A percentile compares a stretch with the other conserved stretches of the same genome.
phyloP scores from a whole-genome alignment of 2,888 invertebrate genomes.

The Chouioia cunea region DNA sequence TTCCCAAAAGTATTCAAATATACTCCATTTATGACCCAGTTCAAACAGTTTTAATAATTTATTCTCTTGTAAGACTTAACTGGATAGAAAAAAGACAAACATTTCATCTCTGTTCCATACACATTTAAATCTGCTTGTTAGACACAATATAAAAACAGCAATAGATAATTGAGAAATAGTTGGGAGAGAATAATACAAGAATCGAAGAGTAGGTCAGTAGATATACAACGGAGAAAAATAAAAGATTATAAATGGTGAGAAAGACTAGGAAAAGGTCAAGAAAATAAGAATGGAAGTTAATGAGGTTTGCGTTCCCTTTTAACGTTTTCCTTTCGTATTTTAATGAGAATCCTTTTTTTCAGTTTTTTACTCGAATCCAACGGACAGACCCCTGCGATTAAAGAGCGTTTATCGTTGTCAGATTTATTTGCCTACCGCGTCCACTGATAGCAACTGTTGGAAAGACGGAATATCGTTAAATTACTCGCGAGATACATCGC shows the following conservation, averaged over 20 bases:
- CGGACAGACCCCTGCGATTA: slow-evolving; percentile 34
- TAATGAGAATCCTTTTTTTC: slow-evolving; percentile 23
- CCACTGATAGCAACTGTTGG: not conserved
- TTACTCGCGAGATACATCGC: not conserved
- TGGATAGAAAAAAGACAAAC: not conserved
- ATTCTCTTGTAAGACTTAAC: not conserved
- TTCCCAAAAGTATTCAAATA: too few species aligned
- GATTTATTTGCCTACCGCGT: slow-evolving; percentile 16
- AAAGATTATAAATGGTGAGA: slow-evolving; percentile 15
- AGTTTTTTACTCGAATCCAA: not conserved
- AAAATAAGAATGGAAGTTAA: slow-evolving; percentile 43
- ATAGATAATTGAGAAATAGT: too few species aligned
- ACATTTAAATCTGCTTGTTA: too few species aligned
- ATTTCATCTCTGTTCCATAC: not conserved
- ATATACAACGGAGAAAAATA: slow-evolving; percentile 12
- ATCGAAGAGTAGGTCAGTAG: not conserved
- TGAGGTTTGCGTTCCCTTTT: slow-evolving; percentile 53
- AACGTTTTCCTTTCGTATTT: slow-evolving; percentile 41
- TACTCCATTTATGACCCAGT: too few species aligned
- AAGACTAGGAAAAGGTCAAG: slow-evolving; percentile 24
- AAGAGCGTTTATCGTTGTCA: slow-evolving; percentile 33
- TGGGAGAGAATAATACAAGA: slow-evolving; percentile 3
- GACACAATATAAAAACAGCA: not conserved
- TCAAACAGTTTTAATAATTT: too few species aligned
- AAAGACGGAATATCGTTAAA: not conserved